These are phyloP conservation scores for Caiman crocodilus DNA, from an alignment of 2,797 vertebrate species.

Conservation along the genomic window DNA sequence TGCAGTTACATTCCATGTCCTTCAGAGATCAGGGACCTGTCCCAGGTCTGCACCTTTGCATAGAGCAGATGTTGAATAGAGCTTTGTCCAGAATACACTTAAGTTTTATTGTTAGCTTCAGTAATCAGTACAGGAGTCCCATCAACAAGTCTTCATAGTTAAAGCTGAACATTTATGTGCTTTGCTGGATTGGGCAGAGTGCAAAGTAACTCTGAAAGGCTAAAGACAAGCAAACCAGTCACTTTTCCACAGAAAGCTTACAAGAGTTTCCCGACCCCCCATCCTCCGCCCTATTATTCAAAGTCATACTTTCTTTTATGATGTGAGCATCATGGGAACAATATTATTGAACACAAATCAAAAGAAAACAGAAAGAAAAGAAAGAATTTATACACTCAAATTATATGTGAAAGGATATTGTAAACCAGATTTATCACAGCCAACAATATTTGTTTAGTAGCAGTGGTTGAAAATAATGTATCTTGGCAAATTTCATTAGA, in stretches of 20 bases:
- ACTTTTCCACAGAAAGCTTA: neutral
- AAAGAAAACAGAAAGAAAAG: neutral
- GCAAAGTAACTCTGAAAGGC: neutral
- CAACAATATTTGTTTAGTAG: neutral
- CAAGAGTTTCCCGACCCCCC: no score
- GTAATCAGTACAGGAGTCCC: no score
- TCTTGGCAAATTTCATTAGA: neutral
- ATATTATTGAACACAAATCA: neutral
- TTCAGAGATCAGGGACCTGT: no score
- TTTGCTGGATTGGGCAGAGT: neutral
- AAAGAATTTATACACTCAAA: neutral
- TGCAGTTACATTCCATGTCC: no score
- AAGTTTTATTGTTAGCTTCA: no score
- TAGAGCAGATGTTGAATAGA: no score
- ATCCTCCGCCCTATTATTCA: neutral
- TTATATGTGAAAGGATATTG: accelerated
- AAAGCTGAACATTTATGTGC: neutral
- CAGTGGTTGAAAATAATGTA: neutral
- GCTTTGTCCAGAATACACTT: no score
- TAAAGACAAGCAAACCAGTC: neutral
- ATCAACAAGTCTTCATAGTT: neutral
- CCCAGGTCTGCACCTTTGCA: no score
- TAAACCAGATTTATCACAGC: neutral
- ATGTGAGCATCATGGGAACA: neutral
- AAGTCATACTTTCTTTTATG: neutral